phyloP scores from a whole-genome alignment of 2,113 vertebrate species.

The Xenotilapia flavipinnis region DNA sequence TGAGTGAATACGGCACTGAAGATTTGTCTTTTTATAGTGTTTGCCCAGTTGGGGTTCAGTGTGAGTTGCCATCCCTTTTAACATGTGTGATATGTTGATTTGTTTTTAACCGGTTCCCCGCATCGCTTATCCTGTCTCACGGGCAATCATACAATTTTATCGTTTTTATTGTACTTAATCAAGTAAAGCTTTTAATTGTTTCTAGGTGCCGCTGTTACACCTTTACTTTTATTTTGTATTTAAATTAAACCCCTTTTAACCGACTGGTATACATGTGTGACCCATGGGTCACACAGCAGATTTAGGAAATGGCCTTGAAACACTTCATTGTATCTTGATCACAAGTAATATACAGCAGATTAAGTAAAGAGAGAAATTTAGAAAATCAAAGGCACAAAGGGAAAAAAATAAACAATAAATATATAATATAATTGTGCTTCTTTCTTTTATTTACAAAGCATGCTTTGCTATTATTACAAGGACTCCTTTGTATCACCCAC shows the following conservation, averaged over 20 bases:
- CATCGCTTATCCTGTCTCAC: not conserved
- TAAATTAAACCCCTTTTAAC: not conserved
- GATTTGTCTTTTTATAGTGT: not conserved
- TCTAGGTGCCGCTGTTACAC: not conserved
- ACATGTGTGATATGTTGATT: not conserved
- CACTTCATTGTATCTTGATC: not conserved
- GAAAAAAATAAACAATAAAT: not conserved
- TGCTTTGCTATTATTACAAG: not conserved
- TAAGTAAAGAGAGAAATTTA: not conserved
- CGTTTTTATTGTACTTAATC: not conserved
- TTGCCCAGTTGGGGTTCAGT: not conserved
- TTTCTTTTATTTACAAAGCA: not conserved
- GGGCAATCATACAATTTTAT: not conserved
- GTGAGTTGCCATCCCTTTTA: not conserved
- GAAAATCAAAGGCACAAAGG: not conserved
- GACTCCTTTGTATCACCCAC: not conserved
- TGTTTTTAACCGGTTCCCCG: not conserved
- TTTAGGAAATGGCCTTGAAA: not conserved
- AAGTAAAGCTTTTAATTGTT: not conserved
- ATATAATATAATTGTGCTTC: not conserved
- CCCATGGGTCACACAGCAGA: no score
- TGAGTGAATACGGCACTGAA: no score
- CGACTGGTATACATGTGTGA: not conserved
- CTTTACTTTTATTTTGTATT: not conserved
- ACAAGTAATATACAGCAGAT: not conserved